Evolutionary conservation across 2,888 invertebrate genomes (phyloP), one percentile per base, ranked within the genome.

Genomic region (Ectemnius continuus): DNA sequence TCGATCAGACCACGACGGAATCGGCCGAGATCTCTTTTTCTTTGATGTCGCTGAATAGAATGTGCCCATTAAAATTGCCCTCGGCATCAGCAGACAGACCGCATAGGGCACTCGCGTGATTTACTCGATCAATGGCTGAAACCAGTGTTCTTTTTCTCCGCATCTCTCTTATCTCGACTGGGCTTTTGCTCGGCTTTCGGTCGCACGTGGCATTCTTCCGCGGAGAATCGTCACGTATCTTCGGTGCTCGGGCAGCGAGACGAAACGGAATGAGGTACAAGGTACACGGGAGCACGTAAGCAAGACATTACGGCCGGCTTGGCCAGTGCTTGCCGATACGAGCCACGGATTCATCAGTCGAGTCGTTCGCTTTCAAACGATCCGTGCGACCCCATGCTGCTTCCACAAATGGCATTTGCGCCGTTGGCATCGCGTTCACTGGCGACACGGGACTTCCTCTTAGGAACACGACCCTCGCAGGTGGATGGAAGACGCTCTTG

Each of bases 291-390:
- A 45, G 48, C 76, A 61, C 56, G 66, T 75, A 76, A 76, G 76
- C 60, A 70, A 70, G 76, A 71, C 76, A 76, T 76, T 52, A 36
- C 36, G 36, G 16, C 6, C n/a, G 61, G 13, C 76, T 64, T 67
- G 65, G 64, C 36, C 36, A 36, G 36, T 36, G 36, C 61, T 75
- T 63, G 61, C 48, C 61, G 58, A 52, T 52, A 52, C 52, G 52
- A 52, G 20, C 57, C 52, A 58, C 76, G 75, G 76, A 76, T 76
- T 76, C 76, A 76, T 76, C 69, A 70, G 70, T 64, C 76, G 70
- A 76, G 63, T 76, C 75, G 76, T 67, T 67, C 70, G 75, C 75
- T 62, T 75, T 75, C 70, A 70, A 70, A 75, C 70, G 76, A 61
- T 67, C 70, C 76, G 70, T 76, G 4, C 52, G 14, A 16, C 76